These are phyloP conservation scores for Venustoraphidia nigricollis DNA, from an alignment of 2,888 invertebrate species.

Conservation along the genomic window DNA sequence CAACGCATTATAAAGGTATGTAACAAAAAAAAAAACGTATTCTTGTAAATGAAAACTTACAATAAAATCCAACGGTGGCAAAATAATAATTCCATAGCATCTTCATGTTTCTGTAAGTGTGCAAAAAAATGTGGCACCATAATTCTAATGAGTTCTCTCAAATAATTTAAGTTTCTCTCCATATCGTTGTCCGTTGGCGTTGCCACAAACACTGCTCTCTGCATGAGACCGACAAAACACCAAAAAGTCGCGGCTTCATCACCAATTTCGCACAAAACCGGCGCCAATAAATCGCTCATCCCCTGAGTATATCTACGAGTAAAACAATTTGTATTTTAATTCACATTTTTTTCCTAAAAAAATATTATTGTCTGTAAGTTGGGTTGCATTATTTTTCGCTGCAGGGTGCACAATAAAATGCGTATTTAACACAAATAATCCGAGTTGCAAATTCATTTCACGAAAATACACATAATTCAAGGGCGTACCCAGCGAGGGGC, in stretches of 20 bases:
- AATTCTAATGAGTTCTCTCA: slow-evolving; percentile 72
- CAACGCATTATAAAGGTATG: too few relatives aligned
- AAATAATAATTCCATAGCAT: slow-evolving; percentile 80
- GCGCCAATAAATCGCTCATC: slow-evolving; percentile 92
- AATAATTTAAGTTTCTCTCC: slow-evolving; percentile 78
- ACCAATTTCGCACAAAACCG: slow-evolving; percentile 82
- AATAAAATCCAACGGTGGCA: slow-evolving; percentile 91
- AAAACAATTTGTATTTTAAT: too few relatives aligned
- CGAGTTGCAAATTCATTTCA: too few relatives aligned
- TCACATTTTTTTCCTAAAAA: too few relatives aligned
- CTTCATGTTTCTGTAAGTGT: slow-evolving; percentile 68
- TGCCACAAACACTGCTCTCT: slow-evolving; percentile 85
- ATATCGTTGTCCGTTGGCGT: slow-evolving; percentile 90
- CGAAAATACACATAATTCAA: too few relatives aligned
- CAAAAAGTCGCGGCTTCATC: slow-evolving; percentile 94
- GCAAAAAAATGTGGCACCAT: slow-evolving; percentile 85
- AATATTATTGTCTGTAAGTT: too few relatives aligned
- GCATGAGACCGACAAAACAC: slow-evolving; percentile 96
- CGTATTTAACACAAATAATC: too few relatives aligned
- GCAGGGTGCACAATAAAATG: too few relatives aligned
- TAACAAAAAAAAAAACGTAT: too few relatives aligned
- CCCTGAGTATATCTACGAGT: slow-evolving; percentile 75
- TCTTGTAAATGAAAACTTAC: slow-evolving; percentile 31
- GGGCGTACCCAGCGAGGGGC: too few relatives aligned
- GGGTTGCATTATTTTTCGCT: too few relatives aligned